phyloP scores from a whole-genome alignment of 2,888 invertebrate genomes.

The Heliconius hortense region DNA sequence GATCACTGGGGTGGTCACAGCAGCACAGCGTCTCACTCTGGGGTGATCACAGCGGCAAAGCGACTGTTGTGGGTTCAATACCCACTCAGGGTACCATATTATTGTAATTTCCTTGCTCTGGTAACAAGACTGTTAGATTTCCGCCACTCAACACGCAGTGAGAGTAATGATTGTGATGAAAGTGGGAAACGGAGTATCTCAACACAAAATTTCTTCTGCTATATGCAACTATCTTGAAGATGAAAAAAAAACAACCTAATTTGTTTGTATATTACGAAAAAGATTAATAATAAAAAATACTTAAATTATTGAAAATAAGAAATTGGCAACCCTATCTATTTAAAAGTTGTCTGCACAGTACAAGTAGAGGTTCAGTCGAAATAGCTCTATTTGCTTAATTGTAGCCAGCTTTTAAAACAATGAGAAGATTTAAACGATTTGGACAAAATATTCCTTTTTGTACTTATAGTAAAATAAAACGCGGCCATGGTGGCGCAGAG shows the following conservation, averaged over 20 bases:
- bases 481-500: not conserved
- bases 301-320: not conserved
- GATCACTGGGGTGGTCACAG: too few relatives aligned
- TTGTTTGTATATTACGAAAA: not conserved
- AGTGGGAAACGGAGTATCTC: not conserved
- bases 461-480: not conserved
- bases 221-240: not conserved
- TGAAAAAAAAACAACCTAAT: not conserved
- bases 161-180: not conserved
- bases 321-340: constrained; percentile 16
- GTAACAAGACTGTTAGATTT: too few relatives aligned
- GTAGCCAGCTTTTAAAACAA: constrained; percentile 29
- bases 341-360: constrained; percentile 6
- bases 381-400: constrained; percentile 30
- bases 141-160: too few relatives aligned
- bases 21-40: too few relatives aligned
- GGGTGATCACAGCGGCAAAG: too few relatives aligned
- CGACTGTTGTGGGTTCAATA: too few relatives aligned
- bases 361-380: constrained; percentile 23
- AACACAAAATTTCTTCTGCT: not conserved
- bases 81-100: too few relatives aligned
- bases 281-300: not conserved
- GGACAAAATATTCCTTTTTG: constrained; percentile 2
- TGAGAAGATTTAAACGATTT: constrained; percentile 14
- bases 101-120: too few relatives aligned